Evolutionary conservation across 64 coral and sea anemone species (phyloP).

Genomic region (Porites lutea): DNA sequence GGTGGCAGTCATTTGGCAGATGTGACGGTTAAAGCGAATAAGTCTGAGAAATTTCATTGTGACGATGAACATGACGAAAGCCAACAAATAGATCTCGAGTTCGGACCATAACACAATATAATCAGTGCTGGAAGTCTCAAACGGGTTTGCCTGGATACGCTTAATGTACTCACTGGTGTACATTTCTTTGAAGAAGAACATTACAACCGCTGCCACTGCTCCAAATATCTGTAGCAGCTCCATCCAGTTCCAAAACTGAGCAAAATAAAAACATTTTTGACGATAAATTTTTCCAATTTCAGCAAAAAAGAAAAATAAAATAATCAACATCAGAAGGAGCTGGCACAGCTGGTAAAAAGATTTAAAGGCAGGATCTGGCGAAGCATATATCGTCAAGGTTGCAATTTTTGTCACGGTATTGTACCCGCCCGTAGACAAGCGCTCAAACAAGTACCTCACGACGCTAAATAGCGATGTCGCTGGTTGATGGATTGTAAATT

Average conservation of each 20-base stretch:
- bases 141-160: slow-evolving; percentile 65
- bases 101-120: slow-evolving; percentile 81
- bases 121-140: slow-evolving; percentile 74
- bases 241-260: slow-evolving; percentile 80
- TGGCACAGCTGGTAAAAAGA: slow-evolving; percentile 72
- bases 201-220: slow-evolving; percentile 55
- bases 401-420: slow-evolving; percentile 13
- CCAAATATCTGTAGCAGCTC: slow-evolving; percentile 61
- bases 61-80: slow-evolving; percentile 70
- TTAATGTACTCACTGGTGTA: slow-evolving; percentile 68
- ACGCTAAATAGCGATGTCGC: slow-evolving; percentile 55
- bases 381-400: slow-evolving; percentile 61
- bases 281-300: slow-evolving; percentile 74
- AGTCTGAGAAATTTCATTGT: slow-evolving; percentile 77
- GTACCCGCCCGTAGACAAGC: slow-evolving; percentile 53
- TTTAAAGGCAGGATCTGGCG: slow-evolving; percentile 48
- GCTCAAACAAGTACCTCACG: slow-evolving; percentile 69
- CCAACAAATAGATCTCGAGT: slow-evolving; percentile 66
- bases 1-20: slow-evolving; percentile 74
- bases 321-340: slow-evolving; percentile 68
- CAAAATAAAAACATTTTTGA: slow-evolving; percentile 45
- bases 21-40: slow-evolving; percentile 72
- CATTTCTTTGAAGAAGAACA: slow-evolving; percentile 86
- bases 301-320: slow-evolving; percentile 71
- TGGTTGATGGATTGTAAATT: slow-evolving; percentile 66